Base-by-base conservation (phyloP, 2,113 vertebrate species). In the Hippoglossus stenolepis region DNA sequence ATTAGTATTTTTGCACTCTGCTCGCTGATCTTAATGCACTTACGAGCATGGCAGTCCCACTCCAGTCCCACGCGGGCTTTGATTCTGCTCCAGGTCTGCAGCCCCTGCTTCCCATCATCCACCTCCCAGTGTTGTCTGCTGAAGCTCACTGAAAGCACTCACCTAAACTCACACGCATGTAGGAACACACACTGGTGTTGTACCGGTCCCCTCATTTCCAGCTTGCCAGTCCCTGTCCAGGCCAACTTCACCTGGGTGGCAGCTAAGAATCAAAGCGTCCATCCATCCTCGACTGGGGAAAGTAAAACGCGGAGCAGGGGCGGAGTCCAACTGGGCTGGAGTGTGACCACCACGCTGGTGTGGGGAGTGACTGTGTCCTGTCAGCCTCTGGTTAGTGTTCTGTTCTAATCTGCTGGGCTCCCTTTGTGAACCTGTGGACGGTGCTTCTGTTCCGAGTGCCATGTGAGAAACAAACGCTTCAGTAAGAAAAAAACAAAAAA, bases 1-100 rank as follows among this genome's bases (percentile, higher is more conserved):
- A 92, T 95, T 89, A 91, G 90, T 93, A 91, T 93, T 94, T 94
- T 94, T 95, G 94, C 94, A 95, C 94, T 95, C 92, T 89, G 92
- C 92, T 94, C 86, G 89, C 92, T 93, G 88, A 92, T 93, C 89
- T 89, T 92, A 89, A 94, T 91, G 93, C 93, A 94, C 92, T 93
- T 93, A 82, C 84, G 83, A 73, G 80, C 88, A 74, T 92, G 92
- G 88, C 86, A 49, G 85, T 86, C 68, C 24, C 92, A 83, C 90
- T 90, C 90, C 88, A 77, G 83, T 83, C 85, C 80, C 74, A 38
- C 60, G 11, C 77, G 40, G 77, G 13, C 77, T 85, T 86, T 74
- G 65, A 83, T 83, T 82, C 58, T 24, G 24, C 85, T 85, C 80
- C 76, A 75, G 75, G 24, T 87, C 88, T 89, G 68, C 82, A 53